Conservation (phyloP, 2,888 invertebrate genomes). For the Plagodis dolabraria region DNA sequence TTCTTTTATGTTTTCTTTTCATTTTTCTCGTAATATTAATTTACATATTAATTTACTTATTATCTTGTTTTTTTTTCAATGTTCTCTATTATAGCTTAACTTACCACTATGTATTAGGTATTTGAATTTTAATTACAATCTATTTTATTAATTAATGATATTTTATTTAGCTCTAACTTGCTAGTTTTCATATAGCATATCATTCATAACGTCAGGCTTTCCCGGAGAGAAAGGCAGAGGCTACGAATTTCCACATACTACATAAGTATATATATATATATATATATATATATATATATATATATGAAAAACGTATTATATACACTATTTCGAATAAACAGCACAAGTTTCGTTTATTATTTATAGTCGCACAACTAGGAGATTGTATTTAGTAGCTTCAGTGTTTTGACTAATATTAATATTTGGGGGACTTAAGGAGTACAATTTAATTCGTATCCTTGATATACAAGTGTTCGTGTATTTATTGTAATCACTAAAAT, state of each 20-base stretch:
- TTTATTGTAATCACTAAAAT: not conserved
- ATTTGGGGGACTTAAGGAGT: slow-evolving; percentile 13
- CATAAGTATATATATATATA: too few species aligned
- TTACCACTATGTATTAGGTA: slow-evolving; percentile 41
- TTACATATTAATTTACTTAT: too few species aligned
- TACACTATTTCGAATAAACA: slow-evolving; percentile 52
- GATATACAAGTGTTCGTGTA: not conserved
- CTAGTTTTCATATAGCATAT: slow-evolving; percentile 26
- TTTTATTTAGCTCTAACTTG: slow-evolving; percentile 49
- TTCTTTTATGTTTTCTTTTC: too few species aligned
- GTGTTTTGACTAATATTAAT: slow-evolving; percentile 1
- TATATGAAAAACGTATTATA: slow-evolving; percentile 1
- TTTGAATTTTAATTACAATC: slow-evolving; percentile 44
- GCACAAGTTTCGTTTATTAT: slow-evolving; percentile 52
- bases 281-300: too few species aligned
- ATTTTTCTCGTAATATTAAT: too few species aligned
- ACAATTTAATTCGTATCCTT: not conserved
- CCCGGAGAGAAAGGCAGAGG: too few species aligned
- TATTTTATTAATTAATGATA: slow-evolving; percentile 38
- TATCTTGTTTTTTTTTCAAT: too few species aligned
- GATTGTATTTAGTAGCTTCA: slow-evolving; percentile 20
- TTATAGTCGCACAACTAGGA: slow-evolving; percentile 50
- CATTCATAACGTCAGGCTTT: too few species aligned
- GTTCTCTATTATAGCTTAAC: slow-evolving; percentile 15
- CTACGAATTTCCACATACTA: too few species aligned